Conservation (phyloP, 2,113 vertebrate species). For the Syngnathus typhle region DNA sequence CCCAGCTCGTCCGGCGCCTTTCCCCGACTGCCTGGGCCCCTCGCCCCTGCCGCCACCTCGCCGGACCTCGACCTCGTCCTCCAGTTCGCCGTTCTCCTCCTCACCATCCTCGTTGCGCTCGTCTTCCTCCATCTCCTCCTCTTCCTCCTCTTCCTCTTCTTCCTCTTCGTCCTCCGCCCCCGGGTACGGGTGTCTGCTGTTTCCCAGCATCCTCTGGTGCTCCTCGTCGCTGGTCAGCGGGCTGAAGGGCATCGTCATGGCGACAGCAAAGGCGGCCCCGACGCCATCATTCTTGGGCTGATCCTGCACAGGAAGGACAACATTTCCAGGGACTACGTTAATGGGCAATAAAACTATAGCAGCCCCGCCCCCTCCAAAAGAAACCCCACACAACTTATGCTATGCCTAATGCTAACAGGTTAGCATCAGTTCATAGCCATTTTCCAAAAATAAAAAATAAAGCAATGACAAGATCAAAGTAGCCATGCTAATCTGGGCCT, state of each 20-base stretch:
- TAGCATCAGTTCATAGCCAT: not conserved
- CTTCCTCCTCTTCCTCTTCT: slow-evolving; percentile 82
- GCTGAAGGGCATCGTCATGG: slow-evolving; percentile 89
- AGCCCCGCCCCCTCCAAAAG: too few species aligned
- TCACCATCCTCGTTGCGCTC: slow-evolving; percentile 67
- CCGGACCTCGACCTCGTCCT: slow-evolving; percentile 59
- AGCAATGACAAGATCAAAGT: slow-evolving; percentile 7
- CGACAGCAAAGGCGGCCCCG: slow-evolving; percentile 72
- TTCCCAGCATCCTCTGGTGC: slow-evolving; percentile 81
- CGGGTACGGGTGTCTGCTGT: slow-evolving; percentile 71
- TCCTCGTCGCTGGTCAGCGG: slow-evolving; percentile 89
- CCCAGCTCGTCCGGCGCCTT: slow-evolving; percentile 47
- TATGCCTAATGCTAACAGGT: not conserved
- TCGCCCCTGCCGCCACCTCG: slow-evolving; percentile 59
- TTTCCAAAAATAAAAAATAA: not conserved
- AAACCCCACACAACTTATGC: too few species aligned
- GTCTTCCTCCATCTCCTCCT: slow-evolving; percentile 69
- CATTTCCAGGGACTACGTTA: not conserved
- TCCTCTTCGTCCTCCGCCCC: slow-evolving; percentile 79
- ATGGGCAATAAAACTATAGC: too few species aligned
- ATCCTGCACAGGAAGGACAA: slow-evolving; percentile 46
- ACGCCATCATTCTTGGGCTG: slow-evolving; percentile 69
- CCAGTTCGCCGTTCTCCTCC: slow-evolving; percentile 69
- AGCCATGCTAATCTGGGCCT: slow-evolving; percentile 40
- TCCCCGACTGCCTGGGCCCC: slow-evolving; percentile 61